Conservation (phyloP, 92 coral and sea anemone species). For the Palythoa grandiflora region DNA sequence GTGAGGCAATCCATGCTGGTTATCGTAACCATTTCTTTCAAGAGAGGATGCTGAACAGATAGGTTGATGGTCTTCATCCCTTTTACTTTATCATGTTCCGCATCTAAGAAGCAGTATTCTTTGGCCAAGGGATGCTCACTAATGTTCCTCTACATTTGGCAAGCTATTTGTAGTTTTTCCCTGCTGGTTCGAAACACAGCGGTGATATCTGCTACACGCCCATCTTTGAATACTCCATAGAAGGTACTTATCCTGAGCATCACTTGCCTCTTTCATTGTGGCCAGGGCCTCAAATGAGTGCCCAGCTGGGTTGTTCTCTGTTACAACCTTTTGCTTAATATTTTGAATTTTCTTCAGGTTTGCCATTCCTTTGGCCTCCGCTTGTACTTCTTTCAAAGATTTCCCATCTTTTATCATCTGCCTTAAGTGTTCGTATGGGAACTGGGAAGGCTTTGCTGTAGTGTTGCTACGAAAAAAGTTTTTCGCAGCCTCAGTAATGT, state of each 20-base stretch:
- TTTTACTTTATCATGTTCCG: conserved; percentile 70
- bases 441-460: conserved; percentile 71
- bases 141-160: conserved; percentile 53
- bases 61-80: conserved; percentile 75
- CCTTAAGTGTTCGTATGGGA: conserved; percentile 62
- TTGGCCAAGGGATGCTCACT: conserved; percentile 51
- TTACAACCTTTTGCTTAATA: conserved; percentile 65
- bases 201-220: conserved; percentile 62
- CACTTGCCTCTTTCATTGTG: conserved; percentile 67
- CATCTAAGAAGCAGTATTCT: conserved; percentile 69
- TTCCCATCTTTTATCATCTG: conserved; percentile 59
- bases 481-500: conserved; percentile 44
- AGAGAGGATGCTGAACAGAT: conserved; percentile 60
- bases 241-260: conserved; percentile 57
- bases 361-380: conserved; percentile 62
- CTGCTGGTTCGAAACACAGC: conserved; percentile 62
- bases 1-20: conserved; percentile 72
- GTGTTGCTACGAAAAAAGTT: conserved; percentile 56
- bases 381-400: conserved; percentile 55
- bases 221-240: conserved; percentile 69
- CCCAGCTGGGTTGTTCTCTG: conserved; percentile 59
- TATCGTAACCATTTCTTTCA: conserved; percentile 64
- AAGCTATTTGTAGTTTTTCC: conserved; percentile 61
- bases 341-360: conserved; percentile 68
- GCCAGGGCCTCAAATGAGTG: conserved; percentile 79